Percentiles rank a stretch among this genome's conserved stretches.
phyloP scores from a whole-genome alignment of 2,113 vertebrate species.

The Salvelinus sp. region DNA sequence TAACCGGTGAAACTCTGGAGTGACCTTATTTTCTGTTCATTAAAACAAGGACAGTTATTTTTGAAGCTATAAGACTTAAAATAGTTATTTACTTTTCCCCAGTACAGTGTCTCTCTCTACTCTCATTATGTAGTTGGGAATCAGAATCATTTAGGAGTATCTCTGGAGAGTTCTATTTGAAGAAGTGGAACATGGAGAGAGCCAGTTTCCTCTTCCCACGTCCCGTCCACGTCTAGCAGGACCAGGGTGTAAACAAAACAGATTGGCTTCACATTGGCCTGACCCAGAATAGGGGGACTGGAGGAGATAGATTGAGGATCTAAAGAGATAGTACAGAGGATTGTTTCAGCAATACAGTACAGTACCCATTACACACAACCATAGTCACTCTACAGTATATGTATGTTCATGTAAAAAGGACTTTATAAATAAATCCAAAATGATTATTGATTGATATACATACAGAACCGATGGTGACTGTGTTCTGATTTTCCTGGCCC shows the following conservation, averaged over 20 bases:
- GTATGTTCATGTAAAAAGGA: too few species aligned
- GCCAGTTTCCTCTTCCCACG: background rate
- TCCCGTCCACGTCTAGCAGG: background rate
- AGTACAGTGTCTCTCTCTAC: background rate
- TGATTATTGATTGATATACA: background rate
- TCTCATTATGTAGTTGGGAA: background rate
- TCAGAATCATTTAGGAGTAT: background rate
- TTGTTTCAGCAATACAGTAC: background rate
- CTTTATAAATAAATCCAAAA: too few species aligned
- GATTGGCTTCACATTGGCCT: background rate
- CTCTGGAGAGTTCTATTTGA: background rate
- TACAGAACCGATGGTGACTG: background rate
- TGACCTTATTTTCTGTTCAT: background rate
- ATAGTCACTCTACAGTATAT: too few species aligned
- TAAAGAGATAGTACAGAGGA: background rate
- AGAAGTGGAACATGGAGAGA: background rate
- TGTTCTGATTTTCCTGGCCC: constrained; percentile 13
- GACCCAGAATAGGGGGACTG: background rate
- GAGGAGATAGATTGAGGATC: background rate
- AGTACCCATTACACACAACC: background rate
- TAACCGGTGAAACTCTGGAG: background rate
- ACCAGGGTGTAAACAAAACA: background rate
- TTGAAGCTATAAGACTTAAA: background rate
- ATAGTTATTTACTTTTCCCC: background rate
- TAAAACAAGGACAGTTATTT: background rate